Conservation (phyloP, 2,888 invertebrate species). For the Drosophila suboccidentalis region DNA sequence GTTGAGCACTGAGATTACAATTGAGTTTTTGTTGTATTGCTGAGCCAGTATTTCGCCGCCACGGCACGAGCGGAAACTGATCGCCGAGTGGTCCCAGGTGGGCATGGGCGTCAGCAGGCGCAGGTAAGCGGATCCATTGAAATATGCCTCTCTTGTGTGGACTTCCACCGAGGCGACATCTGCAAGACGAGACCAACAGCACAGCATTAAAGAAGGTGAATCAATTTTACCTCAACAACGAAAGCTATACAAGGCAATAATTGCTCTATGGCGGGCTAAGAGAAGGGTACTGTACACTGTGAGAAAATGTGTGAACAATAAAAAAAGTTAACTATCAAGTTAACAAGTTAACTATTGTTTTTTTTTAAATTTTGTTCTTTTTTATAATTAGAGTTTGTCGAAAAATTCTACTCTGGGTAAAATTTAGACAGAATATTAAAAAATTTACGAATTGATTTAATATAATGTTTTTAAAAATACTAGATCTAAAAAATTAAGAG, state of each 20-base stretch:
- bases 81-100: conserved; percentile 92
- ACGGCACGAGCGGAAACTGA: conserved; percentile 93
- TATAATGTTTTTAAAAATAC: no score
- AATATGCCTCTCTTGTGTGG: conserved; percentile 91
- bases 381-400: no score
- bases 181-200: conserved; percentile 62
- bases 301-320: background rate
- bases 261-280: conserved; percentile 63
- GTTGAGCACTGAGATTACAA: conserved; percentile 88
- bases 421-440: no score
- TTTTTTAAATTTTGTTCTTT: no score
- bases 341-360: no score
- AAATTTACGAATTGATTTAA: no score
- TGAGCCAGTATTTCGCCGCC: conserved; percentile 91
- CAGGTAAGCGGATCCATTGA: conserved; percentile 93
- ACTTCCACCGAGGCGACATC: conserved; percentile 77
- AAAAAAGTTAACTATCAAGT: background rate
- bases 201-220: conserved; percentile 35
- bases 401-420: no score
- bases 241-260: conserved; percentile 46
- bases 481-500: no score
- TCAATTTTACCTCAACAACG: conserved; percentile 12
- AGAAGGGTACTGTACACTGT: conserved; percentile 5
- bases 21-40: conserved; percentile 88
- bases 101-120: conserved; percentile 91